Conservation (phyloP, 2,113 vertebrate genomes). For the Hyaena hyaena region DNA sequence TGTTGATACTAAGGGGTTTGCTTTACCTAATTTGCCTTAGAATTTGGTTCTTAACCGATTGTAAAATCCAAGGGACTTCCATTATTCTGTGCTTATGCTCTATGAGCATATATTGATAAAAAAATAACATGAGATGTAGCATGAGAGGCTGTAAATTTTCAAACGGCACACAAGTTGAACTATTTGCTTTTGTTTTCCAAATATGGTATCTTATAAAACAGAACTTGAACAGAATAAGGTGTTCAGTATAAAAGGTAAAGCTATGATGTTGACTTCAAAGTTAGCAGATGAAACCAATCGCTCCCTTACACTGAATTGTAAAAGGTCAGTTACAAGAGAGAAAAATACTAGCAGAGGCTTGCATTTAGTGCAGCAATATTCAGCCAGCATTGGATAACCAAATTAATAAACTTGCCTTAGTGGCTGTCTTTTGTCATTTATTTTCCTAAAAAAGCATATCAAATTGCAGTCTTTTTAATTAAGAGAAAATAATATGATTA, state of each 20-base stretch:
- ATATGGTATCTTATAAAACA: background rate
- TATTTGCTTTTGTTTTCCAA: slow-evolving; percentile 42
- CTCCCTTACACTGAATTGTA: background rate
- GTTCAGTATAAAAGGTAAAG: slow-evolving; percentile 32
- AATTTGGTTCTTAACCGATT: background rate
- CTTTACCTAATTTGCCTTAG: background rate
- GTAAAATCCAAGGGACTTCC: background rate
- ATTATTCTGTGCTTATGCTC: background rate
- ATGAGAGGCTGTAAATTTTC: background rate
- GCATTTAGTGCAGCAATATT: background rate
- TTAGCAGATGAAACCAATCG: slow-evolving; percentile 34
- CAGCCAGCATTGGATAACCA: background rate
- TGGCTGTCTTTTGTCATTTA: slow-evolving; percentile 24
- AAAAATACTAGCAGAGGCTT: background rate
- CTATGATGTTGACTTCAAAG: slow-evolving; percentile 41
- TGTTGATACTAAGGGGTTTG: background rate
- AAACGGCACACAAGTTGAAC: background rate
- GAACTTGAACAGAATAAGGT: background rate
- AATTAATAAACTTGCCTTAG: slow-evolving; percentile 2
- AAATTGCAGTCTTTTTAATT: slow-evolving; percentile 55
- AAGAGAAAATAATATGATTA: slow-evolving; percentile 23
- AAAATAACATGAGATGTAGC: background rate
- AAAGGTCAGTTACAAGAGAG: slow-evolving; percentile 34
- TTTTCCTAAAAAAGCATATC: slow-evolving; percentile 38
- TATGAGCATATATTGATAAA: background rate